Evolutionary conservation across 2,888 invertebrate species (phyloP).

Genomic region (Schrankia costaestrigalis): DNA sequence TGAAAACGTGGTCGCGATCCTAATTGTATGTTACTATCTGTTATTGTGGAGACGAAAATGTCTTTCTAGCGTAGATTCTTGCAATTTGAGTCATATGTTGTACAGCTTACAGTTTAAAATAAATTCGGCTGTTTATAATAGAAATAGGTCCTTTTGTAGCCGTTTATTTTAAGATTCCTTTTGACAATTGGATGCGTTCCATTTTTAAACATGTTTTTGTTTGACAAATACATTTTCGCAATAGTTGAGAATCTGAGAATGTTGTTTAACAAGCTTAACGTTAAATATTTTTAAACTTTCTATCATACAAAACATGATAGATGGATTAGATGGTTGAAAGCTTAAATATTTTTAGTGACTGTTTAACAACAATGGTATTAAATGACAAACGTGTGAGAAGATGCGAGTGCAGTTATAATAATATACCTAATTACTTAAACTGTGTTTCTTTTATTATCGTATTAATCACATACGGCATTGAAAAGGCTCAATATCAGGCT

Average conservation of each 20-base stretch:
- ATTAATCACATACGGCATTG: no score
- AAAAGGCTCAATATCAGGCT: no score
- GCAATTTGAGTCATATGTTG: slow-evolving; percentile 9
- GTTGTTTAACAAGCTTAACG: no score
- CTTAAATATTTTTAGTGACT: no score
- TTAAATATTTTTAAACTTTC: no score
- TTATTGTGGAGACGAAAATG: slow-evolving; percentile 30
- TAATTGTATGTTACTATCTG: slow-evolving; percentile 55
- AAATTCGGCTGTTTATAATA: background rate
- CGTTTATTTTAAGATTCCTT: slow-evolving; percentile 46
- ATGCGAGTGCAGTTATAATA: no score
- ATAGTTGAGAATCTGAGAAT: slow-evolving; percentile 26
- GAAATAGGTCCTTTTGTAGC: slow-evolving; percentile 29
- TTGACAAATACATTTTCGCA: slow-evolving; percentile 54
- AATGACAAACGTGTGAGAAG: no score
- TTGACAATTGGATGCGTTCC: slow-evolving; percentile 69
- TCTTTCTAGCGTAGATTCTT: slow-evolving; percentile 17
- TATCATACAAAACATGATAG: no score
- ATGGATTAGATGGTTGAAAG: no score
- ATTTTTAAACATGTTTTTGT: slow-evolving; percentile 56
- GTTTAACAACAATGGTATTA: no score
- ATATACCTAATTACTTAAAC: no score
- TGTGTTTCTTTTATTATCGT: no score
- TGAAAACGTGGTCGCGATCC: slow-evolving; percentile 55
- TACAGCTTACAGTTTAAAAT: slow-evolving; percentile 25